A percentile compares a stretch with the other conserved stretches of the same genome.
Conservation (phyloP, 2,797 vertebrate species). For the Microctenopoma stevenorrisi region DNA sequence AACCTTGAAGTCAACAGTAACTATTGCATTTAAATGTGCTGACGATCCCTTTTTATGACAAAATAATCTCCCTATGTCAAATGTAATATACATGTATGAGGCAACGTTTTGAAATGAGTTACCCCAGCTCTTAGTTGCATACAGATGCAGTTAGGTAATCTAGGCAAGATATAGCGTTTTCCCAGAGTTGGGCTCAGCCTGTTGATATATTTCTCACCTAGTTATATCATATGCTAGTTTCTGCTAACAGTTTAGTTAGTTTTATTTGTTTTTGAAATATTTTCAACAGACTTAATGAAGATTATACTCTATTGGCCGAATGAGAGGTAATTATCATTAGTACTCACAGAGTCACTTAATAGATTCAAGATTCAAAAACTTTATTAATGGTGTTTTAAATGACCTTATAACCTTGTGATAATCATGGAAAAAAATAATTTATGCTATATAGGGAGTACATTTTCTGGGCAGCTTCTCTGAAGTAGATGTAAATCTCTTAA, state of each 20-base stretch:
- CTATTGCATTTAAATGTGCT: constrained; percentile 44
- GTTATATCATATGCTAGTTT: constrained; percentile 9
- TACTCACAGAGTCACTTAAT: constrained; percentile 27
- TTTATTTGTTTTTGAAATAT: constrained; percentile 37
- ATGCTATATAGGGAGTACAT: background rate
- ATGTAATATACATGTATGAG: constrained; percentile 24
- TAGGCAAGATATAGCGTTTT: constrained; percentile 18
- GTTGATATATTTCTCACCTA: constrained; percentile 21
- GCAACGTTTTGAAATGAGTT: constrained; percentile 38
- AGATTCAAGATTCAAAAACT: too few species aligned
- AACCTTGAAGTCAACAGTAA: constrained; percentile 54
- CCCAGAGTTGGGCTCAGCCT: constrained; percentile 21
- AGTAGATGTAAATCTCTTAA: constrained; percentile 28
- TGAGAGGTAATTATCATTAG: constrained; percentile 52
- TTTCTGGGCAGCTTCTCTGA: background rate
- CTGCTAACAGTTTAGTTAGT: constrained; percentile 22
- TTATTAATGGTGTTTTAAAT: constrained; percentile 11
- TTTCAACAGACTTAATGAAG: constrained; percentile 42
- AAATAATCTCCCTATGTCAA: constrained; percentile 39
- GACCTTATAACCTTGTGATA: constrained; percentile 13
- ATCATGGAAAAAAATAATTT: constrained; percentile 18
- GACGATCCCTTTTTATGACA: constrained; percentile 41
- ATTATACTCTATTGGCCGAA: constrained; percentile 46
- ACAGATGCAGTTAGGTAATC: constrained; percentile 37
- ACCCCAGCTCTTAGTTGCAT: constrained; percentile 35